Percentiles rank a stretch among this genome's conserved stretches.
These are phyloP conservation scores for Arremon aurantiirostris DNA, from an alignment of 2,797 vertebrate species.

Conservation along the genomic window DNA sequence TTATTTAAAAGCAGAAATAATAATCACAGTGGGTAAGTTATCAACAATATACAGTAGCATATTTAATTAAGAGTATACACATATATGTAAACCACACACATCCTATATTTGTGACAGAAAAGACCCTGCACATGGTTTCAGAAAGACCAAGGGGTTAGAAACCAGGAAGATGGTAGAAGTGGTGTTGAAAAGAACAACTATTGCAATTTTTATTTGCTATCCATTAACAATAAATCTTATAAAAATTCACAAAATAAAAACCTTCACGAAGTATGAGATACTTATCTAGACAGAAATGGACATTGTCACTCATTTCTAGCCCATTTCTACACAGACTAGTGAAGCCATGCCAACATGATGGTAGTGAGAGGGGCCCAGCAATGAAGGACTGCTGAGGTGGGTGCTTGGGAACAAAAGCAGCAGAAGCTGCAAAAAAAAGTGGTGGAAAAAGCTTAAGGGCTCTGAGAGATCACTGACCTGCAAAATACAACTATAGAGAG, in stretches of 20 bases:
- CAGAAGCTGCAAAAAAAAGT: background rate
- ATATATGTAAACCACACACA: background rate
- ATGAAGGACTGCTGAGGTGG: background rate
- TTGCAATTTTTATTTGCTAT: background rate
- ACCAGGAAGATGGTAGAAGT: background rate
- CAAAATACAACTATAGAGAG: background rate
- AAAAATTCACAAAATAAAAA: background rate
- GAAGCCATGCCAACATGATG: background rate
- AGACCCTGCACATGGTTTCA: background rate
- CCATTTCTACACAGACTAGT: rapidly evolving
- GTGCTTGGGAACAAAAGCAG: background rate
- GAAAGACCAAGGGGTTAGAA: background rate
- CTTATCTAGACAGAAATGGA: background rate
- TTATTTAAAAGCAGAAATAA: background rate
- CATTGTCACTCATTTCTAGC: background rate
- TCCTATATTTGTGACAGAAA: background rate
- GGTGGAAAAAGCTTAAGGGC: background rate
- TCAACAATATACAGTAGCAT: background rate
- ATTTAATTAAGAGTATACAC: background rate
- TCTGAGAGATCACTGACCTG: background rate
- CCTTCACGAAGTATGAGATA: background rate
- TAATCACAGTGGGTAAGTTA: background rate
- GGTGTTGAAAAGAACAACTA: background rate
- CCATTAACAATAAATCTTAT: background rate
- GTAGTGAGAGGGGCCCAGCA: background rate